Evolutionary conservation across 2,113 vertebrate genomes (phyloP).

Genomic region (Myanophis thanlyinensis): DNA sequence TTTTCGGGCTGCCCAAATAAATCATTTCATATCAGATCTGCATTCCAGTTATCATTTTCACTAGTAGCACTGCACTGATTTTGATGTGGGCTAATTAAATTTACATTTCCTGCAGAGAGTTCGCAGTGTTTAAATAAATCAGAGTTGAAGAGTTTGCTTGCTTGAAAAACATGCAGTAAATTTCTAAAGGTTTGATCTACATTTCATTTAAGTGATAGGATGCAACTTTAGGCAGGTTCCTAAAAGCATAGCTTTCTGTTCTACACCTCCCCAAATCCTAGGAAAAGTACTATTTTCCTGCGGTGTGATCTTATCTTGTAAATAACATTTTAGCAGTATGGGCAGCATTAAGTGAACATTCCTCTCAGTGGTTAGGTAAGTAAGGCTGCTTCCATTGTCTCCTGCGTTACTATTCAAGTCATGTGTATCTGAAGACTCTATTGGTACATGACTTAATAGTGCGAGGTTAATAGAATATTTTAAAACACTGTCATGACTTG

Average conservation of each 20-base stretch:
- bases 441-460: slow-evolving; percentile 61
- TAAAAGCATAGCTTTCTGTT: slow-evolving; percentile 8
- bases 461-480: slow-evolving; percentile 35
- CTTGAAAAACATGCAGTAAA: slow-evolving; percentile 35
- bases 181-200: slow-evolving; percentile 22
- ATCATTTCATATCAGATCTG: slow-evolving; percentile 17
- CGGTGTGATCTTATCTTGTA: background rate
- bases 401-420: slow-evolving; percentile 48
- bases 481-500: slow-evolving; percentile 60
- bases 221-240: background rate
- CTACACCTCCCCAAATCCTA: too few relatives aligned
- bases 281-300: background rate
- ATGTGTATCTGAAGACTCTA: slow-evolving; percentile 34
- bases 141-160: slow-evolving; percentile 30
- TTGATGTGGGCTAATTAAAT: slow-evolving; percentile 54
- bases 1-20: slow-evolving; percentile 29
- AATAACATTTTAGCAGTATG: slow-evolving; percentile 7
- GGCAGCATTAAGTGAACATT: slow-evolving; percentile 2
- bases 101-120: slow-evolving; percentile 37
- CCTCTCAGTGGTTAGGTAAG: slow-evolving; percentile 19
- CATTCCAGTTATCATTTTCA: slow-evolving; percentile 24
- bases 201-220: background rate
- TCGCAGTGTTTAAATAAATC: slow-evolving; percentile 20
- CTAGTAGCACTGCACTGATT: slow-evolving; percentile 36
- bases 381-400: slow-evolving; percentile 23